Evolutionary conservation across 2,888 invertebrate species (phyloP), one percentile per base, ranked within the genome.

Genomic region (Diloba caeruleocephala): DNA sequence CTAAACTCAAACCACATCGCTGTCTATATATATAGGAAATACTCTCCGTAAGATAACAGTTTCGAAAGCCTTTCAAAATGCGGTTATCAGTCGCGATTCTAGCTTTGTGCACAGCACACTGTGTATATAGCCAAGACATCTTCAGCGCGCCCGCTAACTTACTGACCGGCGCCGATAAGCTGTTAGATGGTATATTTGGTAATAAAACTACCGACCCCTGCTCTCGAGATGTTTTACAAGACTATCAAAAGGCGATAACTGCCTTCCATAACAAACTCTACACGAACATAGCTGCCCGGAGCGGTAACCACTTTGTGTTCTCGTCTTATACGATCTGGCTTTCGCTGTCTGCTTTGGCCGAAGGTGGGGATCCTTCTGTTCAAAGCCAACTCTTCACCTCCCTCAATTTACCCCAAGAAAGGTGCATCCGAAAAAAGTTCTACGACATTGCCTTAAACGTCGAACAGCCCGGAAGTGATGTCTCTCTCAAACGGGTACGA

Each of bases 321-420:
- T 82, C 82, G 0, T 77, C 78, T 0, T 61, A 51, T 8, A 61
- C 71, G 0, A 60, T 78, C 1, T 83, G 82, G 83, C 19, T 76
- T 1, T 60, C 76, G 0, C 28, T 82, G 1, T 56, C 79, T 2
- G 74, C 76, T 1, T 41, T 83, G 25, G 74, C 80, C 0, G 82
- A 80, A 51, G 72, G 75, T 0, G 54, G 75, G 0, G 72, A 75
- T 4, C 58, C 48, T 1, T 41, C 36, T 0, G 39, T 55, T 1
- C 70, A 74, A 32, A 49, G 38, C 13, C 38, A 64, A 34, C 12
- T 76, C 0, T 70, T 78, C 26, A 6, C 48, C 3, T 34, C 51
- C 2, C 46, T 82, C 0, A 39, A 65, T n/a, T 34, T 81, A 3
- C 79, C 81, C 1, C 34, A 65, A 49, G 60, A 71, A 0, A 41